phyloP scores from a whole-genome alignment of 2,113 vertebrate genomes.

The Brachyistius frenatus region DNA sequence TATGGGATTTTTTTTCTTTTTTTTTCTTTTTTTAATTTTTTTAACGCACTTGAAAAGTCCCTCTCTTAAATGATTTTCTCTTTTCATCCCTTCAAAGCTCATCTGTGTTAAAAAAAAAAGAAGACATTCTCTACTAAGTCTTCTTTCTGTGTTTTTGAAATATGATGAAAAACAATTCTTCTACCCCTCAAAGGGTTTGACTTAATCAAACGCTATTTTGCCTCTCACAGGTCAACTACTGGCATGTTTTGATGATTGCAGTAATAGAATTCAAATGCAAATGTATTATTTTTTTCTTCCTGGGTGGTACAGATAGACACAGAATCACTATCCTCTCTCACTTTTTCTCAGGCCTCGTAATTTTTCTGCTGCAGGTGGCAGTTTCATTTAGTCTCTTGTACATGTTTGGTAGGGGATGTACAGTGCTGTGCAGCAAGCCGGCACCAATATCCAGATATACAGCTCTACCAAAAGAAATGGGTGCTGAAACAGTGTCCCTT shows the following conservation, averaged over 20 bases:
- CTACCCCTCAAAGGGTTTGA: background rate
- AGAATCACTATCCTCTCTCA: background rate
- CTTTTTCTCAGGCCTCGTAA: background rate
- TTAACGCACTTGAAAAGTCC: constrained; percentile 8
- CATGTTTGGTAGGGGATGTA: background rate
- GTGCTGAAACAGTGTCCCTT: constrained; percentile 18
- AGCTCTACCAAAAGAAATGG: constrained; percentile 28
- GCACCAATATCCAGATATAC: background rate
- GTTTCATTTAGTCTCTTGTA: constrained; percentile 2
- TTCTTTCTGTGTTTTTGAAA: constrained; percentile 25
- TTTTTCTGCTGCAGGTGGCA: constrained; percentile 1
- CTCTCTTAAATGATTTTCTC: constrained; percentile 22
- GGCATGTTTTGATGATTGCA: constrained; percentile 12
- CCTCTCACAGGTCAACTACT: constrained; percentile 13
- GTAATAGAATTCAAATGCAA: constrained; percentile 1
- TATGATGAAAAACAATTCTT: constrained; percentile 23
- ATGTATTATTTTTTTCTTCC: background rate
- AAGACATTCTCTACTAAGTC: background rate
- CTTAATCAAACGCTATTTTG: constrained; percentile 4
- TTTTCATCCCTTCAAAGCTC: constrained; percentile 33
- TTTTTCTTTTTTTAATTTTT: background rate
- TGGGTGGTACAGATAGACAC: background rate
- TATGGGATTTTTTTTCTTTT: background rate
- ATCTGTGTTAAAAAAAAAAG: constrained; percentile 23
- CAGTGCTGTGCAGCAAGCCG: background rate